Base-by-base conservation (phyloP, 2,888 invertebrate species). In the Netelia inedita region DNA sequence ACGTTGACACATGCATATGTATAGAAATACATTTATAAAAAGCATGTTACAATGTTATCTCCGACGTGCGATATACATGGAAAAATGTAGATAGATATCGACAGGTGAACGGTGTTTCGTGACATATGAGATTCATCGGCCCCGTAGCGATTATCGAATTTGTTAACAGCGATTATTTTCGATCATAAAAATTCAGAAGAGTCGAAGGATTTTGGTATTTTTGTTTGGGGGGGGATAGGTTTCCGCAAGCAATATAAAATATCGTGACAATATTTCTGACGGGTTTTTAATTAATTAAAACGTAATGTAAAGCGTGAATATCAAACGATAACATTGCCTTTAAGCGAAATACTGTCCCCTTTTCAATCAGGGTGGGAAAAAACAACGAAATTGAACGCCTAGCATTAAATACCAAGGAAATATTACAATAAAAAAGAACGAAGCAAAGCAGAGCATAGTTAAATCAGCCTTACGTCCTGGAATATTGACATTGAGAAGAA, bases 401-500 rank as follows among this genome's bases (percentile, higher is more conserved):
- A 46, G 46, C 46, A 3, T 69, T 35, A 23, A 23, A 2, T 23
- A 41, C 23, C 66, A 55, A 9, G 16, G 1, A 14, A 14, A 53
- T 57, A 16, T 53, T 19, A 1, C 2, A 46, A 59, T 50, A 79
- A 35, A 74, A 71, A 14, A 8, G 8, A 28, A 19, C 14, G 21
- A 65, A 65, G 3, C 69, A 66, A 65, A 69, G 63, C 75, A 50
- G 43, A 9, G 43, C 55, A 63, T 57, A 66, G 23, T 19, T 53
- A 11, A 66, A 83, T 74, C 35, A 63, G 35, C 43, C 43, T 72
- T 71, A 71, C 68, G 2, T 75, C 46, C 14, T 55, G 71, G 89
- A 91, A 89, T 91, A 91, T 89, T 91, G 92, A 91, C 91, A 91
- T 89, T 89, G 88, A 90, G 91, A 92, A 90, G 91, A 90, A 89